phyloP scores from a whole-genome alignment of 2,888 invertebrate genomes.

The Drosophila engyochracea region DNA sequence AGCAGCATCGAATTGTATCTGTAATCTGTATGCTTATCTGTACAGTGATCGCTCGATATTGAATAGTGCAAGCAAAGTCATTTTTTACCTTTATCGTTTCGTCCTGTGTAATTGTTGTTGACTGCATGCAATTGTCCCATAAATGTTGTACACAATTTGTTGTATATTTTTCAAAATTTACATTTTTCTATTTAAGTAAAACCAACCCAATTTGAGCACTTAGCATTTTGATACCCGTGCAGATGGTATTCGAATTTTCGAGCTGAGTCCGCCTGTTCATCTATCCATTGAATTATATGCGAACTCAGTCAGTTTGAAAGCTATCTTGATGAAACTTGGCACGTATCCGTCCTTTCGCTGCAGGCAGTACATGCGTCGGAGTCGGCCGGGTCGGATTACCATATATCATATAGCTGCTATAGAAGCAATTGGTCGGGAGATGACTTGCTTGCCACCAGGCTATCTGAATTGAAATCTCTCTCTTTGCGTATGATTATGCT shows the following conservation, averaged over 20 bases:
- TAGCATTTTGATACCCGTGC: neutral
- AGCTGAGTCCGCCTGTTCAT: neutral
- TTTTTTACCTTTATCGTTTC: neutral
- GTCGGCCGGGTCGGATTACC: neutral
- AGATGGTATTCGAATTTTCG: neutral
- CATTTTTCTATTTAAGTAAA: neutral
- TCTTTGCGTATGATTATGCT: neutral
- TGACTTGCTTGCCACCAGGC: neutral
- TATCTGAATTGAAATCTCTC: neutral
- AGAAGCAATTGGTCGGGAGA: neutral
- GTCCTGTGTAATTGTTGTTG: neutral
- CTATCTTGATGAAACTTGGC: neutral
- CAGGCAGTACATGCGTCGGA: slow-evolving; percentile 1
- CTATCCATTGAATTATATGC: neutral
- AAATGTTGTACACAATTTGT: neutral
- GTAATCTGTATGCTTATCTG: neutral
- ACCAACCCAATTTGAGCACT: neutral
- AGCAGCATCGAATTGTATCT: neutral
- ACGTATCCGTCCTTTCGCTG: neutral
- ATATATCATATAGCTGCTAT: neutral
- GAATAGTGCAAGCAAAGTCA: neutral
- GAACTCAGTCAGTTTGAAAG: neutral
- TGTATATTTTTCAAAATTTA: neutral
- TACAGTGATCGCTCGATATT: neutral
- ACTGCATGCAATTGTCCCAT: neutral